Conservation (phyloP, 2,888 invertebrate species). For the Sympetrum striolatum region DNA sequence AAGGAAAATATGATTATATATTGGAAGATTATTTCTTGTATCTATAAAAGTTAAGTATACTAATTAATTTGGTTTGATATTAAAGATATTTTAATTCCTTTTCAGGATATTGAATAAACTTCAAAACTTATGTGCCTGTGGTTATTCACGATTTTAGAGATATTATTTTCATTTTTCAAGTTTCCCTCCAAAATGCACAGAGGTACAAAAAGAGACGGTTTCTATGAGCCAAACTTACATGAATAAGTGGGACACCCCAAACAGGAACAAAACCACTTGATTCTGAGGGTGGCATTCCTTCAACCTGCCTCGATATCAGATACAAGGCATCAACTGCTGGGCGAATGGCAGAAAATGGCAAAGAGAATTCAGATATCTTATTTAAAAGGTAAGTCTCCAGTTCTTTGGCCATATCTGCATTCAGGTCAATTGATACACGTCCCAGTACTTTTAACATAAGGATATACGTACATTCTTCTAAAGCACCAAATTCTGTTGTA, state of each 20-base stretch:
- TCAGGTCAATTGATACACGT: neutral
- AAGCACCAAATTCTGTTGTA: neutral
- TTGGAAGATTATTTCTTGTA: too few relatives aligned
- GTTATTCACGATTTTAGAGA: too few relatives aligned
- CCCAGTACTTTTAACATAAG: neutral
- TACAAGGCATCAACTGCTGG: conserved; percentile 13
- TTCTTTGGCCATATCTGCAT: neutral
- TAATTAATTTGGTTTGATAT: too few relatives aligned
- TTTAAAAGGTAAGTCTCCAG: neutral
- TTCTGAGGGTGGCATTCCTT: neutral
- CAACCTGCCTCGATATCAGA: conserved; percentile 1
- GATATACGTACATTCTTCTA: neutral
- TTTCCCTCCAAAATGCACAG: too few relatives aligned
- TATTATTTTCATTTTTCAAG: too few relatives aligned
- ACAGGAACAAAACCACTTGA: neutral
- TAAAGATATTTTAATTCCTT: too few relatives aligned
- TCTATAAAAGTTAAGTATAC: too few relatives aligned
- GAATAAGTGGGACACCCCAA: neutral
- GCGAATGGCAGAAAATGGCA: neutral
- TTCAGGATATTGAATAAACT: too few relatives aligned
- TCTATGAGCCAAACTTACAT: neutral
- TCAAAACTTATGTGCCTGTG: too few relatives aligned
- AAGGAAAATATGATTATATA: too few relatives aligned
- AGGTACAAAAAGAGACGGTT: too few relatives aligned
- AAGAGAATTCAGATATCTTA: neutral